phyloP scores from a whole-genome alignment of 2,888 invertebrate genomes.

The Eilema depressum region DNA sequence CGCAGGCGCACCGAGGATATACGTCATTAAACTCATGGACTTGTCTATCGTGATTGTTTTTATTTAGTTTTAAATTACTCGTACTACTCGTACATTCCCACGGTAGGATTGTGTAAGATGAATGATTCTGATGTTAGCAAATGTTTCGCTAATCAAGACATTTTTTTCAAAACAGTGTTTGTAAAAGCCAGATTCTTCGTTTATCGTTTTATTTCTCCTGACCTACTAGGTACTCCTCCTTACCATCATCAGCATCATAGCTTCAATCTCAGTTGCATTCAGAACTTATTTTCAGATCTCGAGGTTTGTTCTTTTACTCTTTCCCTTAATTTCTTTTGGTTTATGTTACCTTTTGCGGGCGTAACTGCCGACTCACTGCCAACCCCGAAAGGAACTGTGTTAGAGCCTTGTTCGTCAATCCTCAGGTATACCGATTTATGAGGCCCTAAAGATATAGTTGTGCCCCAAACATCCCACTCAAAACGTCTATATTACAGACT shows the following conservation, averaged over 20 bases:
- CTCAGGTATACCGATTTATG: not conserved
- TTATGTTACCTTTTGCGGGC: too few species aligned
- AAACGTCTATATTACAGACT: not conserved
- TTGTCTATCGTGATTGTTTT: slow-evolving; percentile 19
- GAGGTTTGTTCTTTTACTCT: too few species aligned
- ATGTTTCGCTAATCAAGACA: not conserved
- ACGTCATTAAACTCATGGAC: slow-evolving; percentile 31
- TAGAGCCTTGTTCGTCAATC: too few species aligned
- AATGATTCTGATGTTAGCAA: not conserved
- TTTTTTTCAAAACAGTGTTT: not conserved
- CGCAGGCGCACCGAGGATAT: slow-evolving; percentile 28
- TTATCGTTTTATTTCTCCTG: too few species aligned
- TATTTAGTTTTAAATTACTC: slow-evolving; percentile 15
- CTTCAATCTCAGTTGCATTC: too few species aligned
- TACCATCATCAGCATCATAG: too few species aligned
- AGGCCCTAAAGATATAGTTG: not conserved
- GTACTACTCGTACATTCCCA: slow-evolving; percentile 17
- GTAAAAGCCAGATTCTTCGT: too few species aligned
- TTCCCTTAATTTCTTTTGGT: too few species aligned
- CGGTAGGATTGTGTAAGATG: slow-evolving; percentile 7
- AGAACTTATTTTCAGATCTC: too few species aligned
- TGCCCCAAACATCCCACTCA: not conserved
- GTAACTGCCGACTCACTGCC: not conserved
- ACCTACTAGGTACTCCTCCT: too few species aligned
- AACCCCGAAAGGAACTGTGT: not conserved